Conservation (phyloP, 1,140 invertebrate species). For the Drosophila sucinea region DNA sequence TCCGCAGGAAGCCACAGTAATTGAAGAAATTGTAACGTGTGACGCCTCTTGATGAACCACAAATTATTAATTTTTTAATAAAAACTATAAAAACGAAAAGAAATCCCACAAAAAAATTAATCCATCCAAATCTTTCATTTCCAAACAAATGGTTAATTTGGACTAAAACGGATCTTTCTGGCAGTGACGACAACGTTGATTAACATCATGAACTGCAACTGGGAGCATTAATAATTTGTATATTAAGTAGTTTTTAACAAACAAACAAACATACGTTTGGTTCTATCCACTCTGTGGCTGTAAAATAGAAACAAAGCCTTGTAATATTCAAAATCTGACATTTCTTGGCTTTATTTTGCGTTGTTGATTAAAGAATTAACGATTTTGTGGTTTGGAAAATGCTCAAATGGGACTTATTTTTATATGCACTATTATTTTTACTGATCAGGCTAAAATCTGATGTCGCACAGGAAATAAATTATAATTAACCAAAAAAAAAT, state of each 20-base stretch:
- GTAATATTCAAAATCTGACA: conserved; percentile 40
- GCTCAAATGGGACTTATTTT: conserved; percentile 1
- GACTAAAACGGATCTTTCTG: conserved; percentile 15
- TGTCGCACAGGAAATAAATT: background rate
- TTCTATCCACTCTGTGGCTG: conserved; percentile 4
- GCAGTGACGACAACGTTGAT: background rate
- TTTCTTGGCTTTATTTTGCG: conserved; percentile 46
- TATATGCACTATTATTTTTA: background rate
- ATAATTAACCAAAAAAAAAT: background rate
- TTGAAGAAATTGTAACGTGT: conserved; percentile 54
- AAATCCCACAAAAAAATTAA: conserved; percentile 44
- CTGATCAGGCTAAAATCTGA: background rate
- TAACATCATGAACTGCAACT: conserved; percentile 27
- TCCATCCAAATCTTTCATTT: conserved; percentile 32
- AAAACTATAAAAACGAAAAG: conserved; percentile 73
- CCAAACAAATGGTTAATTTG: conserved; percentile 32
- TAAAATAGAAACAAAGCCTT: conserved; percentile 44
- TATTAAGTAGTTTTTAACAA: conserved; percentile 39
- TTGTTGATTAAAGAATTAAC: conserved; percentile 61
- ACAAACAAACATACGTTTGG: conserved; percentile 6
- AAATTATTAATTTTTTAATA: conserved; percentile 83
- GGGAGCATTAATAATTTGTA: conserved; percentile 37
- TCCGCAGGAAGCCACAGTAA: conserved; percentile 97
- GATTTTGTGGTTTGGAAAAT: conserved; percentile 43
- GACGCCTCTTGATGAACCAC: conserved; percentile 62